A percentile compares a stretch with the other conserved stretches of the same genome.
phyloP scores from a whole-genome alignment of 2,888 invertebrate species.

The Drosophila falleni region DNA sequence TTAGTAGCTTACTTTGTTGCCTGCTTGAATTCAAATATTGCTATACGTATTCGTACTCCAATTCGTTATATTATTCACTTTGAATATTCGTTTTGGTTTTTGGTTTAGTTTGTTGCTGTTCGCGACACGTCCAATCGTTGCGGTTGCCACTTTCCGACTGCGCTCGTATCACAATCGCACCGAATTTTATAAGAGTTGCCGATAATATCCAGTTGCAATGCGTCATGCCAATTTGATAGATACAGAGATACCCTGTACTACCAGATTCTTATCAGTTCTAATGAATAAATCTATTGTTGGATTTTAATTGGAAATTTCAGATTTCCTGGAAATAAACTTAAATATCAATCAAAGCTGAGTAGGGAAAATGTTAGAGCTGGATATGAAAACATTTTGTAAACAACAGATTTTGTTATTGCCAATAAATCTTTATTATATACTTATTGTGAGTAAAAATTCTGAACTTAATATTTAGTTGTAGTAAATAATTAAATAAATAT shows the following conservation, averaged over 20 bases:
- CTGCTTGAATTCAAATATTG: slow-evolving; percentile 25
- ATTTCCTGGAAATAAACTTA: neutral
- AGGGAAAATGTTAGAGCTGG: no score
- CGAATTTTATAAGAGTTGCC: slow-evolving; percentile 72
- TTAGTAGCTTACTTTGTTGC: slow-evolving; percentile 64
- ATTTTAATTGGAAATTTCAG: neutral
- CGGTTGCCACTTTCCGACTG: slow-evolving; percentile 69
- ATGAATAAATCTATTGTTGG: neutral
- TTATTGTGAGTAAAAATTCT: no score
- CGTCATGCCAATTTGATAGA: slow-evolving; percentile 3
- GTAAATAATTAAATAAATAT: no score
- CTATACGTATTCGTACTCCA: slow-evolving; percentile 11
- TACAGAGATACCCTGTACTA: slow-evolving; percentile 31
- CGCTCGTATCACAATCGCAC: slow-evolving; percentile 62
- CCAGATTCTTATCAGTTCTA: neutral
- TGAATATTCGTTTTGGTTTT: slow-evolving; percentile 5
- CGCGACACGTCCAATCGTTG: slow-evolving; percentile 72
- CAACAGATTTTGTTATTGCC: neutral
- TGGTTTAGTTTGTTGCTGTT: slow-evolving; percentile 14
- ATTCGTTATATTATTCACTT: slow-evolving; percentile 4
- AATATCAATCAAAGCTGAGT: neutral
- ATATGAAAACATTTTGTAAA: neutral
- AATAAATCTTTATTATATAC: no score
- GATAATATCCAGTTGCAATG: slow-evolving; percentile 30
- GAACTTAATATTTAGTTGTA: no score